A percentile compares a stretch with the other conserved stretches of the same genome.
phyloP scores from a whole-genome alignment of 2,888 invertebrate species.

The Phanerotoma sp. region DNA sequence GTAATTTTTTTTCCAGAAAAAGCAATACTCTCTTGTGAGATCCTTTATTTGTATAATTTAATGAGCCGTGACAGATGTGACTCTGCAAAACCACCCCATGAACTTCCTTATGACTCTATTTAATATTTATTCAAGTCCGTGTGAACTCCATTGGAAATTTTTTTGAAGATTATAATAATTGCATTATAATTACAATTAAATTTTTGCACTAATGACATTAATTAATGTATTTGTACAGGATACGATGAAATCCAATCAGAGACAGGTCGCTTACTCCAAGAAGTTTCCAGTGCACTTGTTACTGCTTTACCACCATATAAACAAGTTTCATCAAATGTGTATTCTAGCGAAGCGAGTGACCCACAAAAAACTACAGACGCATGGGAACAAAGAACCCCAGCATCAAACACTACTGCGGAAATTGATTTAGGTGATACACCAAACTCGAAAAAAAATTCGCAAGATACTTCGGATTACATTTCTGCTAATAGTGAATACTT shows the following conservation, averaged over 20 bases:
- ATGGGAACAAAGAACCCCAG: conserved; percentile 7
- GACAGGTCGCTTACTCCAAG: conserved; percentile 51
- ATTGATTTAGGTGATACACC: conserved; percentile 15
- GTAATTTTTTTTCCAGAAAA: no score
- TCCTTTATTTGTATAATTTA: no score
- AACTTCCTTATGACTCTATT: no score
- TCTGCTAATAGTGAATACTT: conserved; percentile 42
- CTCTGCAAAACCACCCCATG: no score
- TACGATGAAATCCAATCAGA: conserved; percentile 36
- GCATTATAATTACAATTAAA: background rate
- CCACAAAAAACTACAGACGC: conserved; percentile 12
- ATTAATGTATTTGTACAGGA: conserved; percentile 26
- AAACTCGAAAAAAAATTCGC: conserved; percentile 41
- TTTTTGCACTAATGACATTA: background rate
- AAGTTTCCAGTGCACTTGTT: conserved; percentile 53
- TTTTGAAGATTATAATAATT: no score
- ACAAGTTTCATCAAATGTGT: conserved; percentile 1
- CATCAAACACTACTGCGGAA: background rate
- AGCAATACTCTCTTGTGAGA: no score
- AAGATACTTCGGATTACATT: conserved; percentile 53
- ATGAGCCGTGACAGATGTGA: no score
- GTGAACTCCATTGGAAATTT: no score
- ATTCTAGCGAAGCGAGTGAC: conserved; percentile 1
- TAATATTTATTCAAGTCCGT: no score
- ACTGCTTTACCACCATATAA: conserved; percentile 35